Conservation (phyloP, 2,113 vertebrate species). For the Xiphorhynchus elegans region DNA sequence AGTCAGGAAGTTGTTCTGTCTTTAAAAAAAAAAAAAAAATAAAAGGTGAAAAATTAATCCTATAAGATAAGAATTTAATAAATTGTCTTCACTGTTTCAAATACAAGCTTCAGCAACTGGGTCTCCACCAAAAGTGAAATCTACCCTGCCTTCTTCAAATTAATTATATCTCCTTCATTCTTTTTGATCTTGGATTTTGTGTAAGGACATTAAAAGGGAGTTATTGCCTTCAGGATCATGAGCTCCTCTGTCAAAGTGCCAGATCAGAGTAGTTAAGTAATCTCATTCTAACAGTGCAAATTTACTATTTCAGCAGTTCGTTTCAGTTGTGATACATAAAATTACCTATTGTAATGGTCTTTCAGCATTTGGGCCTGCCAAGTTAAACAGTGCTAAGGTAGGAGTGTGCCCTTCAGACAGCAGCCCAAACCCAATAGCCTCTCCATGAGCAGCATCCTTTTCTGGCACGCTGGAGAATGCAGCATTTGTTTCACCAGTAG, state of each 20-base stretch:
- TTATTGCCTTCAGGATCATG: neutral
- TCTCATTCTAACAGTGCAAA: neutral
- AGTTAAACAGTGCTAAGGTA: neutral
- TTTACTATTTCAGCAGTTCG: neutral
- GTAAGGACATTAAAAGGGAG: neutral
- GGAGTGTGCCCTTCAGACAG: neutral
- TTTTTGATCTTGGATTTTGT: neutral
- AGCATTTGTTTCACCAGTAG: neutral
- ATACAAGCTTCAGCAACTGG: neutral
- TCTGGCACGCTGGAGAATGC: neutral
- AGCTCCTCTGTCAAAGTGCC: neutral
- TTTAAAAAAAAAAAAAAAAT: neutral
- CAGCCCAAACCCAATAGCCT: neutral
- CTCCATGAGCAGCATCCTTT: neutral
- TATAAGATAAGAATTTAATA: neutral
- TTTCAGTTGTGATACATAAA: neutral
- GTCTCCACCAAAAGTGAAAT: neutral
- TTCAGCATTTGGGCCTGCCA: neutral
- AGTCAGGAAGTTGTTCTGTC: neutral
- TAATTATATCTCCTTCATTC: neutral
- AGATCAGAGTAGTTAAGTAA: neutral
- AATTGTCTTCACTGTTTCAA: neutral
- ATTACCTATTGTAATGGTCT: neutral
- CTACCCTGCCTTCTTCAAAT: neutral
- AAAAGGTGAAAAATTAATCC: neutral